A percentile compares a stretch with the other conserved stretches of the same genome.
Evolutionary conservation across 2,113 vertebrate species (phyloP).

Genomic region (Coptodon bakossiorum): DNA sequence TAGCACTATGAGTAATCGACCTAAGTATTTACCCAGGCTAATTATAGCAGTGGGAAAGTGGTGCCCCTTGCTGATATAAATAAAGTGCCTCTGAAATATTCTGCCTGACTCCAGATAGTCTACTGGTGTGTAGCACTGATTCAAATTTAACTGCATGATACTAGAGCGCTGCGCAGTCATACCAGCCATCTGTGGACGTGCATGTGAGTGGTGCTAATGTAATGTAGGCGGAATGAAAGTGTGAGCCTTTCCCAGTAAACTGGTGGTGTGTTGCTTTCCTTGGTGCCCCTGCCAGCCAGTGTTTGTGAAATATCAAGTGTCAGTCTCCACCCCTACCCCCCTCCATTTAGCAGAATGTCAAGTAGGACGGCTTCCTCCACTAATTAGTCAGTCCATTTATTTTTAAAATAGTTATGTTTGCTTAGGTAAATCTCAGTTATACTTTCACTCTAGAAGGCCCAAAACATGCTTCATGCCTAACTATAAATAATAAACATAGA

Average conservation of each 20-base stretch:
- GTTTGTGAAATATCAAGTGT: slow-evolving; percentile 73
- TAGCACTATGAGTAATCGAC: slow-evolving; percentile 63
- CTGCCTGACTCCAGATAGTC: slow-evolving; percentile 95
- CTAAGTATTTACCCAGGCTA: slow-evolving; percentile 76
- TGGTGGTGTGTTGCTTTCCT: slow-evolving; percentile 67
- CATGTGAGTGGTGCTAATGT: slow-evolving; percentile 27
- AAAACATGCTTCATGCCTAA: background rate
- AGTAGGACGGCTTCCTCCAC: slow-evolving; percentile 56
- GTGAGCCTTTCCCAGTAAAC: slow-evolving; percentile 68
- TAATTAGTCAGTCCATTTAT: slow-evolving; percentile 20
- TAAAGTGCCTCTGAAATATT: slow-evolving; percentile 92
- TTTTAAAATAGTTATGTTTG: background rate
- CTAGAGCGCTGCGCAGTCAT: slow-evolving; percentile 81
- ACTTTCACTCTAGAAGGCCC: background rate
- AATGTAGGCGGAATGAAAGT: slow-evolving; percentile 73
- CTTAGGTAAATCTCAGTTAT: background rate
- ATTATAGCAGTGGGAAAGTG: slow-evolving; percentile 76
- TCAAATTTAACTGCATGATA: slow-evolving; percentile 94
- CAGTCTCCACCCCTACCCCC: slow-evolving; percentile 17
- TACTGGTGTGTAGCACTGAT: slow-evolving; percentile 80
- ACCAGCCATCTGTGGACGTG: slow-evolving; percentile 77
- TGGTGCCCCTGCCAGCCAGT: slow-evolving; percentile 65
- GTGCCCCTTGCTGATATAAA: slow-evolving; percentile 82
- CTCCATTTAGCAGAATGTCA: slow-evolving; percentile 77
- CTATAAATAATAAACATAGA: background rate